Conservation (phyloP, 2,797 vertebrate genomes). For the Podarcis lilfordi region DNA sequence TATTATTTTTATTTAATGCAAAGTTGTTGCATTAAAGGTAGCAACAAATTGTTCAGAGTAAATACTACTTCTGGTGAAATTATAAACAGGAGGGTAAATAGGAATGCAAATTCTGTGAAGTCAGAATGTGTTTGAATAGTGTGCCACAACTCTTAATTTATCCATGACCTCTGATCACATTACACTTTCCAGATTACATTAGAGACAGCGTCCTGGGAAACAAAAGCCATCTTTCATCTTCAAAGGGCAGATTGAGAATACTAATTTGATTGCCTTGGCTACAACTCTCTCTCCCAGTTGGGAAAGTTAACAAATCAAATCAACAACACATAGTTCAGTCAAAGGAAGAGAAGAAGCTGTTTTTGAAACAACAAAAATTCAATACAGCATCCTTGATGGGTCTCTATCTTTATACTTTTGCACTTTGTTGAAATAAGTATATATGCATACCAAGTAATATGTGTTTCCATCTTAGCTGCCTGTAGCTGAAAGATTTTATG, state of each 20-base stretch:
- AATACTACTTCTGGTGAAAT: constrained; percentile 8
- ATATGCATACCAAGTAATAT: not conserved
- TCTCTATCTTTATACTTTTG: not conserved
- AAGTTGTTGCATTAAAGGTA: not conserved
- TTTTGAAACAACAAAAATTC: constrained; percentile 31
- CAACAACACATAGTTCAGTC: constrained; percentile 14
- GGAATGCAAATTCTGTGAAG: constrained; percentile 20
- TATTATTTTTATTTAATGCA: not conserved
- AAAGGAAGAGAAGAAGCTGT: not conserved
- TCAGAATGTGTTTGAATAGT: constrained; percentile 21
- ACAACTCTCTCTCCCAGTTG: constrained; percentile 25
- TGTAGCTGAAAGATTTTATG: constrained; percentile 24
- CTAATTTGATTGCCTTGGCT: constrained; percentile 28
- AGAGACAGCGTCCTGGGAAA: constrained; percentile 5
- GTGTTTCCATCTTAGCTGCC: not conserved
- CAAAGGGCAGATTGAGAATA: constrained; percentile 45
- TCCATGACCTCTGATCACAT: constrained; percentile 37
- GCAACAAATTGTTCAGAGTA: not conserved
- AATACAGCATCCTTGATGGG: not conserved
- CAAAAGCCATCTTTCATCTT: constrained; percentile 42
- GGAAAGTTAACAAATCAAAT: constrained; percentile 41
- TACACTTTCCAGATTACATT: constrained; percentile 26
- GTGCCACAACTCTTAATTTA: constrained; percentile 31
- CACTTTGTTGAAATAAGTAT: not conserved
- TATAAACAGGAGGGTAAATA: not conserved